Conservation (phyloP, 1,140 invertebrate species). For the Bombus ignitus region DNA sequence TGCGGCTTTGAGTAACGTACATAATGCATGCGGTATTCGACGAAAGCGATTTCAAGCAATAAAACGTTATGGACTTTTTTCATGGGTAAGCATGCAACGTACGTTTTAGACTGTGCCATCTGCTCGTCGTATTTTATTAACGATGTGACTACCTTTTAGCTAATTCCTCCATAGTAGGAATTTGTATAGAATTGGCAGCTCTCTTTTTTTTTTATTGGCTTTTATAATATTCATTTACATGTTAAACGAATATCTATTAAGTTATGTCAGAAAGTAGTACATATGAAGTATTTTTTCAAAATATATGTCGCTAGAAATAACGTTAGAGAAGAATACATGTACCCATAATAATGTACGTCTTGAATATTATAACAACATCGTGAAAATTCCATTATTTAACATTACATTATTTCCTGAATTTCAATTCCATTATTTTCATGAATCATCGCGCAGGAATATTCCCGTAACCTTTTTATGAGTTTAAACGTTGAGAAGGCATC, state of each 20-base stretch:
- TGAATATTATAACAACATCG: too few relatives aligned
- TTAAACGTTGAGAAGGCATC: not conserved
- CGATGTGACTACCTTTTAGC: not conserved
- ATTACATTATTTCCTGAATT: not conserved
- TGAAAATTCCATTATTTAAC: too few relatives aligned
- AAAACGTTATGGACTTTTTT: not conserved
- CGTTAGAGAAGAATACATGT: not conserved
- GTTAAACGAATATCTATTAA: not conserved
- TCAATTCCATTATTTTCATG: not conserved
- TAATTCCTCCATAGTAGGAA: not conserved
- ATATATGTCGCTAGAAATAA: not conserved
- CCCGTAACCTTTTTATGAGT: not conserved
- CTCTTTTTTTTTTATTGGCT: not conserved
- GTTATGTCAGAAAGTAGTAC: too few relatives aligned
- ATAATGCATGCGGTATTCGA: slow-evolving; percentile 21
- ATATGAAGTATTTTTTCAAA: too few relatives aligned
- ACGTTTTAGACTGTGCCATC: not conserved
- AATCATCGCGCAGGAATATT: not conserved
- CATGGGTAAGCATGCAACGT: not conserved
- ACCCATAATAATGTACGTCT: too few relatives aligned
- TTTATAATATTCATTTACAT: not conserved
- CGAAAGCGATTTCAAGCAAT: slow-evolving; percentile 13
- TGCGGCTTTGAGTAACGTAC: not conserved
- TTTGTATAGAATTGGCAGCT: not conserved
- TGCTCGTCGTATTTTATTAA: not conserved